These are phyloP conservation scores for Nycticebus coucang DNA, from an alignment of 2,113 vertebrate species.

Conservation along the genomic window DNA sequence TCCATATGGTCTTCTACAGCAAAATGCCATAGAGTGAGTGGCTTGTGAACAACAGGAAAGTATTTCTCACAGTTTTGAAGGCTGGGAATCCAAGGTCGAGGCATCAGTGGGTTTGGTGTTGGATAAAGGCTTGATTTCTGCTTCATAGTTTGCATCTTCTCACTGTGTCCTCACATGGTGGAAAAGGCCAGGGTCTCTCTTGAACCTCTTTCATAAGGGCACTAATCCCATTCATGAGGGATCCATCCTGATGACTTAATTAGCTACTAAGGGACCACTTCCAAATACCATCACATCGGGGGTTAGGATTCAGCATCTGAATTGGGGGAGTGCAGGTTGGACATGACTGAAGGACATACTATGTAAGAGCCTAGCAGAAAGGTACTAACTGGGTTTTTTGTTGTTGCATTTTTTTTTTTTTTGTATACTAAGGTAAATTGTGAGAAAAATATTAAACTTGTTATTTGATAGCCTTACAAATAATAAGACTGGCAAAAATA, in stretches of 20 bases:
- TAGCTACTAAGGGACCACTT: neutral
- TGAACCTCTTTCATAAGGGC: neutral
- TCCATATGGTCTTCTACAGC: neutral
- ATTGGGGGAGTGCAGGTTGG: neutral
- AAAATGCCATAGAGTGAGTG: neutral
- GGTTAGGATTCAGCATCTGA: neutral
- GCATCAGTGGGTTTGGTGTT: neutral
- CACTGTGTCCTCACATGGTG: neutral
- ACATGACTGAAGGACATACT: neutral
- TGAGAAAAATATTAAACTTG: neutral
- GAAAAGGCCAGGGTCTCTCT: neutral
- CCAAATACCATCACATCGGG: neutral
- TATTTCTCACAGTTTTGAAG: neutral
- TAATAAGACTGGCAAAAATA: neutral
- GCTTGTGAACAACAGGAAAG: neutral
- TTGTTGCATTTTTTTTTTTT: neutral
- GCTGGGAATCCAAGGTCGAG: neutral
- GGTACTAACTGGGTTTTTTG: neutral
- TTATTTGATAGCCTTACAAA: neutral
- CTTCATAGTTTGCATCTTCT: neutral
- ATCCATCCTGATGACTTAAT: neutral
- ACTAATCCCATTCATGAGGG: neutral
- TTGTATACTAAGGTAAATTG: neutral
- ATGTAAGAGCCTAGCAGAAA: slow-evolving; percentile 24
- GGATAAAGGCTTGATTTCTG: neutral